Evolutionary conservation across 2,113 vertebrate genomes (phyloP), one percentile per base, ranked within the genome.

Genomic region (Phrynosoma blainvillii): DNA sequence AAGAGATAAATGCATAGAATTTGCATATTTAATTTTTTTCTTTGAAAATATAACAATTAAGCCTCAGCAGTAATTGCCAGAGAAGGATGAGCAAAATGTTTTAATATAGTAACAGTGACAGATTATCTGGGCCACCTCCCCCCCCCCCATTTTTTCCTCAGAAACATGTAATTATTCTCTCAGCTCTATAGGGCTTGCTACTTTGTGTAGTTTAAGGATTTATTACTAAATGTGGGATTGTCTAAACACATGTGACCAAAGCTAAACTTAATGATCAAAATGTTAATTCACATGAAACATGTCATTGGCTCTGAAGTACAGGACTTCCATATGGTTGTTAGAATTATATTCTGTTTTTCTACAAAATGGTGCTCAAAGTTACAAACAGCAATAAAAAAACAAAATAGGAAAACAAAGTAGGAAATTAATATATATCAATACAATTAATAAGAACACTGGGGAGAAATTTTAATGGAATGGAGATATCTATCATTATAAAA

Each of bases 31-130:
- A 54, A 54, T 86, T 70, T 66, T 85, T 62, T 86, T 71, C 66
- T 79, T 79, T 86, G 65, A 71, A 79, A 86, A 86, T 23, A 16
- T 36, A 70, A 79, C 76, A 86, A 86, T 86, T 79, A 86, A 86
- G 62, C 23, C 13, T 71, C n/a, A 86, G 13, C 42, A 16, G 52
- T 86, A 79, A 79, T 86, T 86, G 76, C 65, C 42, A 71, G 52
- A 86, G 85, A 86, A 79, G 54, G 85, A 86, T 79, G 76, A 79
- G 59, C 65, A 79, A 30, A 23, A 20, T n/a, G n/a, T 79, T 86
- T 56, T 71, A 86, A 79, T 71, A 86, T 23, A 79, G 30, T 54
- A 56, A 56, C 20, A 70, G 12, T 70, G 66, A 79, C 65, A 79
- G n/a, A 70, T 86, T 86, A 56, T 71, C 13, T 79, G 66, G 47